Evolutionary conservation across 2,888 invertebrate genomes (phyloP).

Genomic region (Callosobruchus maculatus): DNA sequence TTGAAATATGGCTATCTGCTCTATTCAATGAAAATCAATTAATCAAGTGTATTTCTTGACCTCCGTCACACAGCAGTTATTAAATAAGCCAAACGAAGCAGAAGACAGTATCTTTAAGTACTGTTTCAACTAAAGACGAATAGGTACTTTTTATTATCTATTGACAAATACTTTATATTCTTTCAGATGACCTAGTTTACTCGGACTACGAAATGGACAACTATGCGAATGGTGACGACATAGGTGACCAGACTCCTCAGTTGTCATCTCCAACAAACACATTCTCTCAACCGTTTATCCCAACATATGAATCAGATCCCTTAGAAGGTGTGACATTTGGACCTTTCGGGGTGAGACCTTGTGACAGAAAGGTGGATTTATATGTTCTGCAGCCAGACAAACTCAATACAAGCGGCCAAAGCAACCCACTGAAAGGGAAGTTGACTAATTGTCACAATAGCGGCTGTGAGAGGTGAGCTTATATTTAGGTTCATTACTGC

Average conservation of each 20-base stretch:
- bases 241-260: conserved; percentile 41
- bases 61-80: too few relatives aligned
- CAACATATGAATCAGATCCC: conserved; percentile 46
- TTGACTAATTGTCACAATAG: conserved; percentile 84
- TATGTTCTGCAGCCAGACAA: conserved; percentile 80
- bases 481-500: too few relatives aligned
- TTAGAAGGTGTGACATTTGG: conserved; percentile 46
- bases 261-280: conserved; percentile 49
- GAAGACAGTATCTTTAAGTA: too few relatives aligned
- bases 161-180: too few relatives aligned
- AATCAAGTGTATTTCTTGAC: too few relatives aligned
- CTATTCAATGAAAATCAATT: too few relatives aligned
- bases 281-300: conserved; percentile 43
- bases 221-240: conserved; percentile 32
- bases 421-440: conserved; percentile 84
- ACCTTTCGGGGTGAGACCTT: conserved; percentile 65
- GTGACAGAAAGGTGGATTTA: conserved; percentile 83
- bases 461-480: conserved; percentile 74
- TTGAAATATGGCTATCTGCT: too few relatives aligned
- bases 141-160: not conserved
- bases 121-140: too few relatives aligned
- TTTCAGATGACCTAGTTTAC: conserved; percentile 23
- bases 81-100: too few relatives aligned
- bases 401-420: conserved; percentile 71
- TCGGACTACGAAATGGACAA: conserved; percentile 28